Conservation (phyloP, 2,113 vertebrate genomes). For the Dicaeum eximium region DNA sequence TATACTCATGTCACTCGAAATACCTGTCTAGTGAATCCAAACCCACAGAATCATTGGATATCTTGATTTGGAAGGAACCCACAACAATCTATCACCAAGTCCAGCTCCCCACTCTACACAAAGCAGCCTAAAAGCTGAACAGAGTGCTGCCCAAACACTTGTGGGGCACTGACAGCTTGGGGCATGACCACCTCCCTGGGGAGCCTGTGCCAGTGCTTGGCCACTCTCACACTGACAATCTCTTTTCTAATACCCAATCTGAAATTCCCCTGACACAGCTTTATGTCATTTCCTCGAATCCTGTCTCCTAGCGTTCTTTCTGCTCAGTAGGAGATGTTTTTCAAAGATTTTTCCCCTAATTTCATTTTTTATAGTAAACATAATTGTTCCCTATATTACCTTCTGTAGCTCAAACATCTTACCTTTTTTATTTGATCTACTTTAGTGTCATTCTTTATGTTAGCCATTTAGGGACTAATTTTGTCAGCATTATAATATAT, state of each 20-base stretch:
- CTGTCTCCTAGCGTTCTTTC: neutral
- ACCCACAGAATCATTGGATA: neutral
- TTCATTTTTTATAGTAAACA: neutral
- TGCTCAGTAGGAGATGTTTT: neutral
- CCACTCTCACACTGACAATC: neutral
- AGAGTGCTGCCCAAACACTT: neutral
- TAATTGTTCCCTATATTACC: neutral
- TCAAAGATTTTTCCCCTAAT: neutral
- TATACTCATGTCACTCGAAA: neutral
- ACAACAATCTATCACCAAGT: fast-evolving
- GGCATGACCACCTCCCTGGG: neutral
- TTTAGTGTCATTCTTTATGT: neutral
- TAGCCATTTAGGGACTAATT: neutral
- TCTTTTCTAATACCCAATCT: neutral
- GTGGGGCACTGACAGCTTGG: neutral
- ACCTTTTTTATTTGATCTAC: neutral
- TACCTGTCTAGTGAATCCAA: neutral
- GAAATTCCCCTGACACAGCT: neutral
- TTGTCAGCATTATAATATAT: neutral
- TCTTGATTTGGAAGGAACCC: neutral
- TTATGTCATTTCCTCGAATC: neutral
- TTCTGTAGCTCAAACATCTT: neutral
- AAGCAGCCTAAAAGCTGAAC: neutral
- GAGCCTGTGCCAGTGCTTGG: neutral
- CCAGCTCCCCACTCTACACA: neutral